Base-by-base conservation (phyloP, 1,140 invertebrate species). In the Eueides isabella region DNA sequence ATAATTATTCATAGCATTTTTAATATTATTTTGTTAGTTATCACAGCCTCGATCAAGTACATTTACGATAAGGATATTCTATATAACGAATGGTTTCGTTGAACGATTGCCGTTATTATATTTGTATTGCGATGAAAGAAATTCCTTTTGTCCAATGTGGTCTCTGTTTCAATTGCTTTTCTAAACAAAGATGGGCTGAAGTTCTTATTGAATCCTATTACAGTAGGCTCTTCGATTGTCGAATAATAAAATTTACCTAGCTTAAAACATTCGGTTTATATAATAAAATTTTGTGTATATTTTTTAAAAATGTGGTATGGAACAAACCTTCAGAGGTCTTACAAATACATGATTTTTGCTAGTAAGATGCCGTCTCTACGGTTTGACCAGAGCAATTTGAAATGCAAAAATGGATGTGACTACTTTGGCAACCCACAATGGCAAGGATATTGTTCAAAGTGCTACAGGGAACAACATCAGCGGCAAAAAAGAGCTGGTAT, bases 361-460 rank as follows among this genome's bases (percentile, higher is more conserved):
- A 95, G 94, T 77, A 97, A 96, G 88, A 95, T 95, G 85, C 96
- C 96, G 1, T 95, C 95, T 6, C 94, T 97, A 74, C 95, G 97
- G 71, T 96, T 98, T 61, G 96, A 97, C 76, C 96, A 97, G 80
- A 95, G 96, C 68, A 97, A 98, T 92, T 93, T 99, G 74, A 96
- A 98, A 80, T 99, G 99, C 92, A 98, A 98, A 90, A 98, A 97
- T 93, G 97, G 98, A 16, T 99, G 98, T 94, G 98, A 98, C 72
- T 99, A 96, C 94, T 99, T 97, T 92, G 99, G 99, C 23, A 99
- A 99, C 93, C 97, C 97, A 33, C 97, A 98, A 86, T 99, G 98
- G 97, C 96, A 98, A 88, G 95, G 98, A 16, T 98, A 98, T 87
- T 99, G 99, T 90, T 99, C 98, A 29, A 97, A 98, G 93, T 99